These are phyloP conservation scores for Gambusia affinis DNA, from an alignment of 2,113 vertebrate species.

Conservation along the genomic window DNA sequence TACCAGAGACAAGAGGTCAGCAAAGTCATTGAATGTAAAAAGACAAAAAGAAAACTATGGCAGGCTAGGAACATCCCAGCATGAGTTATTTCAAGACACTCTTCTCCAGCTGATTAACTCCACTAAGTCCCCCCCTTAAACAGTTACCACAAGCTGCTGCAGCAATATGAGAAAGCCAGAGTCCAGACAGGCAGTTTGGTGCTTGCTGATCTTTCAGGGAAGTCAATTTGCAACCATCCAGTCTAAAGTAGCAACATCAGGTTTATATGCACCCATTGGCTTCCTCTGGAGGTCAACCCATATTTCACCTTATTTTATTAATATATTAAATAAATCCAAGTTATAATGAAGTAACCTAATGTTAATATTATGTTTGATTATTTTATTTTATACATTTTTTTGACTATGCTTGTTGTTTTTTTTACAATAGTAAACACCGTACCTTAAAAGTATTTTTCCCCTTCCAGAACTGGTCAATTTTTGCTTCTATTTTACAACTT, in stretches of 20 bases:
- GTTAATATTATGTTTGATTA: too few relatives aligned
- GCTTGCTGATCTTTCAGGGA: not conserved
- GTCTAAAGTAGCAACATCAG: not conserved
- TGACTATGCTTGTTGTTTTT: too few relatives aligned
- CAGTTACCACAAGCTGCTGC: not conserved
- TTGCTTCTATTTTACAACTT: not conserved
- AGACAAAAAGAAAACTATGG: conserved; percentile 20
- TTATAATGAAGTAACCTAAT: not conserved
- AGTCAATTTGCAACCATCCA: too few relatives aligned
- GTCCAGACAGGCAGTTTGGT: not conserved
- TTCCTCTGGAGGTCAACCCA: not conserved
- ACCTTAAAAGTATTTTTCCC: too few relatives aligned
- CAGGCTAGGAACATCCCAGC: not conserved
- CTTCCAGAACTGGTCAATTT: not conserved
- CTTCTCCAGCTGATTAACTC: not conserved
- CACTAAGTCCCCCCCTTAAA: not conserved
- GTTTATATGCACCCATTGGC: not conserved
- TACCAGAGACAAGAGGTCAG: conserved; percentile 25
- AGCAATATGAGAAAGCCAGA: not conserved
- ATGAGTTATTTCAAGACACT: conserved; percentile 16
- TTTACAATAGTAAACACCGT: not conserved
- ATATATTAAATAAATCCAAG: not conserved
- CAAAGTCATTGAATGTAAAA: conserved; percentile 9
- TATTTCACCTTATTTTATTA: not conserved
- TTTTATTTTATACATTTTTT: too few relatives aligned